A percentile compares a stretch with the other conserved stretches of the same genome.
phyloP scores from a whole-genome alignment of 2,888 invertebrate species.

The Zaprionus lineosus region DNA sequence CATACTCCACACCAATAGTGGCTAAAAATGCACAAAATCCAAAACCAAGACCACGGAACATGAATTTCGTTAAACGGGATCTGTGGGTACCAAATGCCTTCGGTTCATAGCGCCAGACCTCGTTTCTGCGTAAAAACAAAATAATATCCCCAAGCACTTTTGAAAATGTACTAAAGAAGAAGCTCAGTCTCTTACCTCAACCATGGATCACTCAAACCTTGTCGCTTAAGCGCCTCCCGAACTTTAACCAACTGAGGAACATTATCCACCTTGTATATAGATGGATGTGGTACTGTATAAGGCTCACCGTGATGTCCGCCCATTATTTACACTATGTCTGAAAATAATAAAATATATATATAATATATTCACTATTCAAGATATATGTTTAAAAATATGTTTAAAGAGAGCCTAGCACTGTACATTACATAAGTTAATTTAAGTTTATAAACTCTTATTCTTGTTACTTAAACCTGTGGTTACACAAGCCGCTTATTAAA shows the following conservation, averaged over 20 bases:
- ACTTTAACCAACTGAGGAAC: constrained; percentile 86
- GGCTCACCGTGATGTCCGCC: constrained; percentile 85
- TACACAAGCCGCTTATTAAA: too few relatives aligned
- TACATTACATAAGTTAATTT: constrained; percentile 63
- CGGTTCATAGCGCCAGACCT: constrained; percentile 90
- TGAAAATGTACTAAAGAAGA: not conserved
- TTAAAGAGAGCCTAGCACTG: constrained; percentile 36
- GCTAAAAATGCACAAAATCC: constrained; percentile 86
- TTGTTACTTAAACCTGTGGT: too few relatives aligned
- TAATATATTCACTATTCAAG: too few relatives aligned
- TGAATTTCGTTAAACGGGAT: constrained; percentile 82
- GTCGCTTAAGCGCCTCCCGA: constrained; percentile 86
- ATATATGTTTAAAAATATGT: constrained; percentile 9
- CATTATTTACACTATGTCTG: constrained; percentile 77
- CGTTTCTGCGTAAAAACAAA: too few relatives aligned
- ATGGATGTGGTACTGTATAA: constrained; percentile 88
- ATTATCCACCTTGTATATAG: constrained; percentile 88
- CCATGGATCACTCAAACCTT: constrained; percentile 94
- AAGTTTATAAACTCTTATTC: not conserved
- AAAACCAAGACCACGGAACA: constrained; percentile 87
- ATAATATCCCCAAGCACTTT: too few relatives aligned
- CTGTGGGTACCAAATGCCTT: constrained; percentile 85
- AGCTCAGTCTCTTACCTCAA: constrained; percentile 85
- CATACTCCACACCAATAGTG: constrained; percentile 84
- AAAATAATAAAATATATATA: constrained; percentile 11